Evolutionary conservation across 1,140 invertebrate species (phyloP), one percentile per base, ranked within the genome.

Genomic region (Acromyrmex charruanus): DNA sequence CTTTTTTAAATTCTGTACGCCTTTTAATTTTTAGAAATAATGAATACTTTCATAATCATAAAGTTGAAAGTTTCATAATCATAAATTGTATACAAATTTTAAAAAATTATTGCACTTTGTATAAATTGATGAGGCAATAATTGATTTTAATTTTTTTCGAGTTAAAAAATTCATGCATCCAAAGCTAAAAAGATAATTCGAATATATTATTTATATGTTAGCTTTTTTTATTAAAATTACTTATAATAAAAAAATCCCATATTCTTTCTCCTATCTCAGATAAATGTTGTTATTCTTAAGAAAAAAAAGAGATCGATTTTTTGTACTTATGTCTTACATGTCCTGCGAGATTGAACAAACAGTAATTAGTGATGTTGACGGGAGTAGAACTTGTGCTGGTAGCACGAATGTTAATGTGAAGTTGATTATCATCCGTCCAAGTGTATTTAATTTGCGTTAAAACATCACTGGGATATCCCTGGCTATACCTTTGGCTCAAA

Each of bases 291-390:
- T 39, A 49, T 31, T 28, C 21, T 31, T 6, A 5, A 59, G 2
- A 1, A 61, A n/a, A 5, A 49, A 7, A 1, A 74, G n/a, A 81
- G n/a, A 81, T 0, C 5, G 28, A 28, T 25, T 1, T 0, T 49
- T 28, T 69, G 5, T 5, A n/a, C 72, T 58, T 58, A 51, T 25
- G 44, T 75, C 92, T 92, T 89, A 93, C 93, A 91, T 97, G 96
- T 6, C 97, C 97, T 51, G 95, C 96, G 9, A 98, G 93, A 94
- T 98, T 98, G 91, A 97, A 97, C 88, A 97, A 97, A 21, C 96
- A 95, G 91, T 97, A 96, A 93, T 96, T 97, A 2, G 96, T 97
- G 28, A 98, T 91, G 91, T 97, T 97, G 2, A 97, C 94, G 5
- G 96, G 95, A 2, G 96, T 97, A 2, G 96, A 92, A 89, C 96